Percentiles rank a stretch among this genome's conserved stretches.
These are phyloP conservation scores for Saccostrea glomerata DNA, from an alignment of 1,140 invertebrate genomes.

Conservation along the genomic window DNA sequence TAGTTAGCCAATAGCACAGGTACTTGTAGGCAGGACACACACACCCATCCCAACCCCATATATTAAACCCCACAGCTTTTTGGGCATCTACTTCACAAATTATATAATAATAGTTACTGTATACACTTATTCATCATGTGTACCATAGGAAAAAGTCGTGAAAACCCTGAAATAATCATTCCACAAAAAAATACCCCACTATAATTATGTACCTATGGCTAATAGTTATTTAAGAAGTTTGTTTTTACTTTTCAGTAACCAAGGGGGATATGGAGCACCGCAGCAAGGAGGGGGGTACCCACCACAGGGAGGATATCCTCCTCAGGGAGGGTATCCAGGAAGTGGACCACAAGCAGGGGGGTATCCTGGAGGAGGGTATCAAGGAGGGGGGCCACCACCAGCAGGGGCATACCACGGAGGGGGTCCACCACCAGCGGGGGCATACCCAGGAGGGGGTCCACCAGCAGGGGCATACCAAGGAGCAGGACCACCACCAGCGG, in stretches of 20 bases:
- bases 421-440: background rate
- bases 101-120: no score
- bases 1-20: no score
- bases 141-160: no score
- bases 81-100: no score
- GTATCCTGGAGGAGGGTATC: conserved; percentile 53
- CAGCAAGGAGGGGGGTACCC: conserved; percentile 41
- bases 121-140: no score
- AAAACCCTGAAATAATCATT: no score
- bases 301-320: conserved; percentile 31
- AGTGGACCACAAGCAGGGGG: conserved; percentile 38
- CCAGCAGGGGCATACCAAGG: conserved; percentile 34
- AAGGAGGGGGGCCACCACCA: conserved; percentile 40
- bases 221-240: no score
- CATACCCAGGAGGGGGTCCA: background rate
- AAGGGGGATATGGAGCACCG: background rate
- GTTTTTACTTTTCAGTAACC: conserved; percentile 30
- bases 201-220: no score
- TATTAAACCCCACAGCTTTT: no score
- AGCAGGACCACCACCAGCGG: background rate
- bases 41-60: no score
- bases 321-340: conserved; percentile 38
- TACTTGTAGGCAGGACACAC: no score
- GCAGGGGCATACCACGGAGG: conserved; percentile 42
- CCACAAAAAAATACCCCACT: no score